These are phyloP conservation scores for Tarsius wallacei DNA, from an alignment of 2,797 vertebrate genomes.

Conservation along the genomic window DNA sequence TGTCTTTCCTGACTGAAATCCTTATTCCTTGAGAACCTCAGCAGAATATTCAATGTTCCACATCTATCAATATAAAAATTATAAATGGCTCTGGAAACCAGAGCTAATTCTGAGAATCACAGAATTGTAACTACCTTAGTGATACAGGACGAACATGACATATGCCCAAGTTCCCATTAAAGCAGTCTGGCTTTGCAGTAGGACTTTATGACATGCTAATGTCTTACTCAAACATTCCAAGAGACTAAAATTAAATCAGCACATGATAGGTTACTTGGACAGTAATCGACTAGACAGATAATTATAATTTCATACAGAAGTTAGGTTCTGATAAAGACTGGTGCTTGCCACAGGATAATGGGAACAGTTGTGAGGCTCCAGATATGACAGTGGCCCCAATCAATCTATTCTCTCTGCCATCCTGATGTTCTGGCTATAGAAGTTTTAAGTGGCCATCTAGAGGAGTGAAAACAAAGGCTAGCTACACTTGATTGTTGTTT, in stretches of 20 bases:
- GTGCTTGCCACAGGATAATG: neutral
- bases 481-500: neutral
- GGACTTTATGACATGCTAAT: conserved; percentile 15
- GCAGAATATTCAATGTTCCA: neutral
- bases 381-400: neutral
- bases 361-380: neutral
- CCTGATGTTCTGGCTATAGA: neutral
- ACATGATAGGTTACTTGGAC: neutral
- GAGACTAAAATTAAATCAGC: conserved; percentile 61
- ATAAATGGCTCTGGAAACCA: conserved; percentile 20
- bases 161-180: conserved; percentile 47
- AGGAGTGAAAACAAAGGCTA: conserved; percentile 26
- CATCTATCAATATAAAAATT: conserved; percentile 11
- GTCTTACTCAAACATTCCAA: conserved; percentile 25
- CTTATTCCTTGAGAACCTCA: neutral
- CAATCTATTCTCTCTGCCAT: neutral
- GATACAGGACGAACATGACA: neutral
- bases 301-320: conserved; percentile 19
- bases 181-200: neutral
- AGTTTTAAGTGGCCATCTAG: neutral
- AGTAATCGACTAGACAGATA: neutral
- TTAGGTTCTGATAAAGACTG: neutral
- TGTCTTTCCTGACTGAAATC: neutral
- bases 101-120: conserved; percentile 47
- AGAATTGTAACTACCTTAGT: neutral